A percentile compares a stretch with the other conserved stretches of the same genome.
phyloP scores from a whole-genome alignment of 2,888 invertebrate genomes.

The Eucera pruinosa region DNA sequence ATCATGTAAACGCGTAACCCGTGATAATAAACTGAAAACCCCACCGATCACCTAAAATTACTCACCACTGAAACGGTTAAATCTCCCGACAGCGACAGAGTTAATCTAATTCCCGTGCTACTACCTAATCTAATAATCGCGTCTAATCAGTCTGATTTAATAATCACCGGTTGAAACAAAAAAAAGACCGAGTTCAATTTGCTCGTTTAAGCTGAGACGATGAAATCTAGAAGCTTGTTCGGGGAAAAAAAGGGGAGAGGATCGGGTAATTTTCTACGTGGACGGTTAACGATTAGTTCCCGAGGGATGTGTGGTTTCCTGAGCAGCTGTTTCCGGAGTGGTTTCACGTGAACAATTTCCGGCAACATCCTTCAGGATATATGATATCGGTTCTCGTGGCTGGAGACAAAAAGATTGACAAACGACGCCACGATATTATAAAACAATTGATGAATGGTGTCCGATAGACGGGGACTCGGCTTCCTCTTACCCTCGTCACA shows the following conservation, averaged over 20 bases:
- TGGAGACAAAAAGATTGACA: constrained; percentile 68
- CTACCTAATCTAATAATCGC: too few species aligned
- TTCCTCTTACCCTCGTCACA: constrained; percentile 28
- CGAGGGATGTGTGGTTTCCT: constrained; percentile 38
- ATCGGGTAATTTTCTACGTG: constrained; percentile 57
- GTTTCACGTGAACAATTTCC: constrained; percentile 15
- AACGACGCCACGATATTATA: constrained; percentile 76
- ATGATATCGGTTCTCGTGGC: constrained; percentile 35
- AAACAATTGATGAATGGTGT: constrained; percentile 78
- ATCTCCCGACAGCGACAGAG: too few species aligned
- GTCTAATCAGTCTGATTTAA: too few species aligned
- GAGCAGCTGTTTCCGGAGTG: constrained; percentile 44
- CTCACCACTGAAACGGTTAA: too few species aligned
- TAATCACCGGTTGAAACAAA: too few species aligned
- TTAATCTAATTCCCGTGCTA: too few species aligned
- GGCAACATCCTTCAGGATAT: constrained; percentile 15
- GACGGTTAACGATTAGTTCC: constrained; percentile 56
- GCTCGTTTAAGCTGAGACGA: constrained; percentile 8
- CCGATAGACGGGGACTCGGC: constrained; percentile 50
- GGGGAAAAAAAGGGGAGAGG: constrained; percentile 44
- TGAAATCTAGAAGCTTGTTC: neutral
- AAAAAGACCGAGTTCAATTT: constrained; percentile 17
- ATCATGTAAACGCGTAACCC: too few species aligned
- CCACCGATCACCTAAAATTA: too few species aligned
- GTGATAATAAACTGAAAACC: too few species aligned